These are phyloP conservation scores for Apodemus agrarius DNA, from an alignment of 2,797 vertebrate species.

Conservation along the genomic window DNA sequence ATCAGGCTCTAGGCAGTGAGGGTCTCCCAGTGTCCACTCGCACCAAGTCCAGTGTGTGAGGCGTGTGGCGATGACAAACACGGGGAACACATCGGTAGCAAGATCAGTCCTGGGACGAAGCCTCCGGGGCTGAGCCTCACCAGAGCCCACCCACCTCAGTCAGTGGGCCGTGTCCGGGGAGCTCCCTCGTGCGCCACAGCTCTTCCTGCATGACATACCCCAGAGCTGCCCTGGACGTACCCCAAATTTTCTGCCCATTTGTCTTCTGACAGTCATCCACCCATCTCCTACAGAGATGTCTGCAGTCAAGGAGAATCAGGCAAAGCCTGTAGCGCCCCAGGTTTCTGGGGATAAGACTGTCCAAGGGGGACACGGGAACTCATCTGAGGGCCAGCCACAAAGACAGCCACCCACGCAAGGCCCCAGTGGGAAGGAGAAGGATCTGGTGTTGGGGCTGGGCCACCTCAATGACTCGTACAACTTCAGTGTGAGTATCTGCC, in stretches of 20 bases:
- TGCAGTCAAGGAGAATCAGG: background rate
- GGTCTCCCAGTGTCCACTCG: background rate
- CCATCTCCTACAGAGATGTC: background rate
- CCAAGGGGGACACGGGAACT: rapidly evolving
- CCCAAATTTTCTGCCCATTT: background rate
- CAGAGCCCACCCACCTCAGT: background rate
- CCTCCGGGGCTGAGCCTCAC: background rate
- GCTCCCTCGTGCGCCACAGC: background rate
- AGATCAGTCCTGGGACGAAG: background rate
- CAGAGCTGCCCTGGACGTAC: rapidly evolving
- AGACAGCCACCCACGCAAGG: slow-evolving; percentile 74
- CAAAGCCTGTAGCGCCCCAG: background rate
- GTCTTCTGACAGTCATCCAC: background rate
- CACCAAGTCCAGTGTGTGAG: background rate
- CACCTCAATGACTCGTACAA: slow-evolving; percentile 84
- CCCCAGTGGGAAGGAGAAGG: background rate
- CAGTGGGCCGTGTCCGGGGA: background rate
- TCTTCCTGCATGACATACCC: background rate
- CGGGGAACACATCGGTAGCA: background rate
- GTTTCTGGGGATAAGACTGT: background rate
- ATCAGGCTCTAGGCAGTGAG: background rate
- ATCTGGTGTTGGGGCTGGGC: slow-evolving; percentile 81
- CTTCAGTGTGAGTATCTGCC: slow-evolving; percentile 88
- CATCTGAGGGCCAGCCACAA: background rate
- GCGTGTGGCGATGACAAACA: background rate